Conservation (phyloP, 30 jellyfish, hydroid and myxozoan genomes). For the Hydractinia symbiolongicarpus region DNA sequence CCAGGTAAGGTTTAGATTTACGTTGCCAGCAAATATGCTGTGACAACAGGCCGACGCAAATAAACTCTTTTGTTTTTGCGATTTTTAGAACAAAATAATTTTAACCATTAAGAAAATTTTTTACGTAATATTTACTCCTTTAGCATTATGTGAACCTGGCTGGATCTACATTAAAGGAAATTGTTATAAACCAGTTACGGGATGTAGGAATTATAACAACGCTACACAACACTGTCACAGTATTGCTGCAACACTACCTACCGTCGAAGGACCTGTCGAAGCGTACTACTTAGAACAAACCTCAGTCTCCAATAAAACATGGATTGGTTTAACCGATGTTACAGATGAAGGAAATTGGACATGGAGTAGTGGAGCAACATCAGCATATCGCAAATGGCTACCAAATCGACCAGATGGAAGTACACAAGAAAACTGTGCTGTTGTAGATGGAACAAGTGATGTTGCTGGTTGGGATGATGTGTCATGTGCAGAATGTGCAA, state of each 20-base stretch:
- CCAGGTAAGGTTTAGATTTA: too few species aligned
- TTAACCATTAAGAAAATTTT: too few species aligned
- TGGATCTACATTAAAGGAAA: neutral
- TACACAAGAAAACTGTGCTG: slow-evolving; percentile 3
- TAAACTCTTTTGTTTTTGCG: too few species aligned
- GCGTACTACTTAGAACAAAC: slow-evolving; percentile 1
- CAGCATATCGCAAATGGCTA: neutral
- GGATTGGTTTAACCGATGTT: slow-evolving; percentile 12
- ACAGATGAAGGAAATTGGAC: slow-evolving; percentile 8
- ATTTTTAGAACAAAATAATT: too few species aligned
- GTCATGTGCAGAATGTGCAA: neutral
- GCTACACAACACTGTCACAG: slow-evolving; percentile 13
- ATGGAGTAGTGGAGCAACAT: neutral
- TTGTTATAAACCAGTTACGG: neutral
- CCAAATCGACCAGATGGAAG: slow-evolving; percentile 17
- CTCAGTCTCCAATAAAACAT: neutral
- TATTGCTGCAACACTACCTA: slow-evolving; percentile 22
- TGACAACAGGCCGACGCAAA: too few species aligned
- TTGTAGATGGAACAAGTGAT: neutral
- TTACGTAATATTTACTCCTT: too few species aligned
- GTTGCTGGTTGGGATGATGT: slow-evolving; percentile 24
- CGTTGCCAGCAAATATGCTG: too few species aligned
- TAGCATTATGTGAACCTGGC: slow-evolving; percentile 26
- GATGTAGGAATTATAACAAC: neutral
- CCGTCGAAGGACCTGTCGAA: neutral